A percentile compares a stretch with the other conserved stretches of the same genome.
Conservation (phyloP, 2,113 vertebrate species). For the Lampris incognitus region DNA sequence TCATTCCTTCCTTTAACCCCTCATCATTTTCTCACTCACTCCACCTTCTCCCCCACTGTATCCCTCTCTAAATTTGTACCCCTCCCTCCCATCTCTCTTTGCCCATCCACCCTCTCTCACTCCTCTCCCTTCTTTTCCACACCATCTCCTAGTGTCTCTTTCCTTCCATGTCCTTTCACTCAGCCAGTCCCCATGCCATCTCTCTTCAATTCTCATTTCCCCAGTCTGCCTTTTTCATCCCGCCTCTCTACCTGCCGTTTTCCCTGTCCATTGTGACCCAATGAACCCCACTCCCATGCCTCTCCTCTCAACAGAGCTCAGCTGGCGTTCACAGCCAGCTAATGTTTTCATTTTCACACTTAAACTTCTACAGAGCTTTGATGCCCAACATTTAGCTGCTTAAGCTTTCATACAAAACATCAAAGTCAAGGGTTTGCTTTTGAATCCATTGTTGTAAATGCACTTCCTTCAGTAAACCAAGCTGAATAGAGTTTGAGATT, state of each 20-base stretch:
- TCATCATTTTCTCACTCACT: background rate
- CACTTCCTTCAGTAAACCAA: background rate
- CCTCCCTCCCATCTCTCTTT: background rate
- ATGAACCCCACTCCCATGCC: too few species aligned
- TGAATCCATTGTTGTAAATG: background rate
- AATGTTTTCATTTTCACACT: slow-evolving; percentile 14
- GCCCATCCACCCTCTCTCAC: background rate
- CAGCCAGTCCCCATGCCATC: background rate
- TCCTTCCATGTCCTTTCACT: background rate
- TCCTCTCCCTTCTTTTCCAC: background rate
- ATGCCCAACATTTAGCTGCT: background rate
- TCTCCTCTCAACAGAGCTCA: slow-evolving; percentile 7
- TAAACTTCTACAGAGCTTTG: background rate
- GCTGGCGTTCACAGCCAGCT: slow-evolving; percentile 2
- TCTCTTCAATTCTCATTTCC: background rate
- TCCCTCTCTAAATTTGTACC: too few species aligned
- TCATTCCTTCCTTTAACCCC: background rate
- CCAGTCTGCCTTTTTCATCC: too few species aligned
- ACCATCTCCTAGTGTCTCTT: background rate
- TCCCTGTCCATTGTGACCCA: too few species aligned
- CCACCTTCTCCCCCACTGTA: too few species aligned
- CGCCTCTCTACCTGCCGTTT: too few species aligned
- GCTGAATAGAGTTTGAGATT: background rate
- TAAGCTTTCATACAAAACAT: slow-evolving; percentile 7
- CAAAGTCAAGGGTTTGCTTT: background rate